Evolutionary conservation across 2,888 invertebrate species (phyloP).

Genomic region (Nephrotoma guestfalica): DNA sequence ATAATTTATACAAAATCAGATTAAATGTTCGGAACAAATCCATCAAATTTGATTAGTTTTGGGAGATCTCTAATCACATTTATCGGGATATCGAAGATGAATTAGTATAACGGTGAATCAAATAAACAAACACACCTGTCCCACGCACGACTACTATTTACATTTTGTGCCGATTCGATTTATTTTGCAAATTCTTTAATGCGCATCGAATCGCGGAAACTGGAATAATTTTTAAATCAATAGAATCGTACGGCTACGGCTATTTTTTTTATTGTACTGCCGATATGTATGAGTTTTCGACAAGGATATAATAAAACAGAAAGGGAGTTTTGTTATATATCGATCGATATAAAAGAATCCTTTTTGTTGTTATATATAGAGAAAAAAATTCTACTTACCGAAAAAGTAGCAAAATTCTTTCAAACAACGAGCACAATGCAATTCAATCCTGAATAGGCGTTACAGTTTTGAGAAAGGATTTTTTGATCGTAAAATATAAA

Average conservation of each 20-base stretch:
- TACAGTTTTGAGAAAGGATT: neutral
- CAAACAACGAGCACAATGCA: neutral
- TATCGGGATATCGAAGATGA: too few species aligned
- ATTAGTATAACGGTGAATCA: neutral
- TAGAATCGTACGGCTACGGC: neutral
- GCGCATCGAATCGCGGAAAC: constrained; percentile 6
- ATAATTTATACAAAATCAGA: neutral
- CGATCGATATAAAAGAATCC: neutral
- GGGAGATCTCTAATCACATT: neutral
- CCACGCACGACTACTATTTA: neutral
- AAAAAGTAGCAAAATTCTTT: neutral
- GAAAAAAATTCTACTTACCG: neutral
- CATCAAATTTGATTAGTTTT: neutral
- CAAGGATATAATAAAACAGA: neutral
- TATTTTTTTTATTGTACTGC: neutral
- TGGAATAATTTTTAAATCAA: neutral
- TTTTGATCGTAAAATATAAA: neutral
- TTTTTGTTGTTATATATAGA: neutral
- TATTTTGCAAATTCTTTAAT: constrained; percentile 5
- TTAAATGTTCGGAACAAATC: neutral
- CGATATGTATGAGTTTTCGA: neutral
- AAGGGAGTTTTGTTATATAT: neutral
- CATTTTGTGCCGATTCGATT: neutral
- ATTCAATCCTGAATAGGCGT: neutral
- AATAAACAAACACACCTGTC: constrained; percentile 3